Evolutionary conservation across 2,113 vertebrate genomes (phyloP), one percentile per base, ranked within the genome.

Genomic region (Hippoglossus stenolepis): DNA sequence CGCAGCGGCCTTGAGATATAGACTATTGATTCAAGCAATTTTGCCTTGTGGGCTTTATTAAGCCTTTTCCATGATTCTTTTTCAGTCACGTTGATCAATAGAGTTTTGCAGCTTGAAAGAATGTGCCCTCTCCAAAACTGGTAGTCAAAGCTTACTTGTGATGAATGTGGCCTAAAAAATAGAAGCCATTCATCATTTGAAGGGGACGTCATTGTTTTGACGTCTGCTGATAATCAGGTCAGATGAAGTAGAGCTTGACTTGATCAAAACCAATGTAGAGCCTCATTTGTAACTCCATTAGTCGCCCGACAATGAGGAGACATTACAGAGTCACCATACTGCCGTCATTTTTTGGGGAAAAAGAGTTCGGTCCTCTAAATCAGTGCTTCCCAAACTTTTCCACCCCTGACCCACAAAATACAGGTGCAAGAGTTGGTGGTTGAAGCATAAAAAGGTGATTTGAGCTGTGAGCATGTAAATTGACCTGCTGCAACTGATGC

Each of bases 211-310:
- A 69, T 73, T 72, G 53, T 61, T 77, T 73, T 71, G 79, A 85
- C 31, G 20, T 70, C 72, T 69, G 35, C 80, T 72, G 53, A 61
- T 89, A 82, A 87, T 85, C 59, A 61, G 87, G 87, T 83, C 80
- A 85, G 65, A 69, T 79, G 71, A 86, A 87, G 73, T 74, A 84
- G 81, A 86, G 82, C 82, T 86, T 79, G 81, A 87, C 81, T 73
- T 66, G 31, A 87, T 79, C 83, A 78, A 80, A 86, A 80, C 73
- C 65, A 77, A 66, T 85, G 26, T n/a, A 43, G 51, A 60, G 57
- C 18, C 70, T 85, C 69, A 71, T 87, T 77, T 87, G 21, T 67
- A 71, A 75, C 57, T 31, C 59, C 31, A 83, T 80, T 79, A 79
- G 61, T 67, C 1, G 6, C 51, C 38, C 21, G 58, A 56, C 62